A percentile compares a stretch with the other conserved stretches of the same genome.
Evolutionary conservation across 1,140 invertebrate species (phyloP).

Genomic region (Vanessa atalanta): DNA sequence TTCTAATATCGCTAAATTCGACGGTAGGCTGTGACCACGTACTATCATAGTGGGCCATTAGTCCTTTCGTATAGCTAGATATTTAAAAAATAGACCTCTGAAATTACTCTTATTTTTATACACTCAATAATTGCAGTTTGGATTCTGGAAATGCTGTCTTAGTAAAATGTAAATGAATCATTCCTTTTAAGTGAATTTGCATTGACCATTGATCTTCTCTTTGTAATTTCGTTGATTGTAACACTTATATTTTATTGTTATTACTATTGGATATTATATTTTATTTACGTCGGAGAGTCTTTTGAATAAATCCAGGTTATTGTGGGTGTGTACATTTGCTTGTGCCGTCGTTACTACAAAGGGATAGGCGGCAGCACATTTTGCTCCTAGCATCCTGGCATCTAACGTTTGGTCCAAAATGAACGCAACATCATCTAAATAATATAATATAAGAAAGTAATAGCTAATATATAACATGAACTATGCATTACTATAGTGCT

Average conservation of each 20-base stretch:
- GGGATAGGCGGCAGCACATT: slow-evolving; percentile 37
- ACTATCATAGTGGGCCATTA: too few species aligned
- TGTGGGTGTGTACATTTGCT: slow-evolving; percentile 38
- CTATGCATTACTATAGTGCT: neutral
- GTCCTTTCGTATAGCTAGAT: too few species aligned
- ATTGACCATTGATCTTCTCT: neutral
- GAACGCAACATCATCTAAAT: neutral
- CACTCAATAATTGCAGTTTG: too few species aligned
- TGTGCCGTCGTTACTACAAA: slow-evolving; percentile 36
- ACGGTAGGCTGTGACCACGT: too few species aligned
- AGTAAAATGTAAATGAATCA: slow-evolving; percentile 20
- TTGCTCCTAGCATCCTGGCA: slow-evolving; percentile 27
- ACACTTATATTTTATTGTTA: neutral
- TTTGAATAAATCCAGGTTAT: slow-evolving; percentile 32
- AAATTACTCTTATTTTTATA: too few species aligned
- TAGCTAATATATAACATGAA: too few species aligned
- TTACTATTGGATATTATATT: neutral
- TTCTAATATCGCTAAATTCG: too few species aligned
- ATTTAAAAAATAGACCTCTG: too few species aligned
- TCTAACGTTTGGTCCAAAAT: slow-evolving; percentile 24
- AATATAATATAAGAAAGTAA: neutral
- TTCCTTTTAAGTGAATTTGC: slow-evolving; percentile 21
- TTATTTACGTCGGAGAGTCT: neutral
- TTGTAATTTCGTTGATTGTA: neutral
- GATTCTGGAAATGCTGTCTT: too few species aligned